Conservation (phyloP, 2,888 invertebrate genomes). For the Apodemia duryi region DNA sequence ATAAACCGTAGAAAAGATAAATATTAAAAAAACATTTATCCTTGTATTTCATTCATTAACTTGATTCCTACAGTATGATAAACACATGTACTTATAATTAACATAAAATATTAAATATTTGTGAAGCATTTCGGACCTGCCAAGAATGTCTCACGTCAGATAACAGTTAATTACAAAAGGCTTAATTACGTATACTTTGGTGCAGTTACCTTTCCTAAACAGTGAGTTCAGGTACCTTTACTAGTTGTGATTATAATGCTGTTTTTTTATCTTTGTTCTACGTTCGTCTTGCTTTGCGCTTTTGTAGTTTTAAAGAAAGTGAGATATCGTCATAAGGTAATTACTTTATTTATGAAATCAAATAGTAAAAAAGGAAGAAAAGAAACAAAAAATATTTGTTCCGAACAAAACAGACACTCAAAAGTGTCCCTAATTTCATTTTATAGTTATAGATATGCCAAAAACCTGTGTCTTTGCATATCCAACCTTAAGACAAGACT, state of each 20-base stretch:
- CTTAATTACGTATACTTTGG: slow-evolving; percentile 22
- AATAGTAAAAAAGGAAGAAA: too few species aligned
- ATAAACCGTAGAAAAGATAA: too few species aligned
- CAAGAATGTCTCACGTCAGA: slow-evolving; percentile 17
- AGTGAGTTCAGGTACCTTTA: slow-evolving; percentile 30
- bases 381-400: too few species aligned
- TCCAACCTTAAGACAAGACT: too few species aligned
- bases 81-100: slow-evolving; percentile 1
- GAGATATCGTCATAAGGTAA: slow-evolving; percentile 45
- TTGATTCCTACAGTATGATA: background rate
- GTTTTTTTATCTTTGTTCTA: slow-evolving; percentile 51
- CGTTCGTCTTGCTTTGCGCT: slow-evolving; percentile 47
- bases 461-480: too few species aligned
- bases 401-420: too few species aligned
- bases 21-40: slow-evolving; percentile 7
- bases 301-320: slow-evolving; percentile 48
- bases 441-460: too few species aligned
- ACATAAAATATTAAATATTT: slow-evolving; percentile 1
- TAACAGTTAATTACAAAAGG: slow-evolving; percentile 26
- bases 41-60: background rate
- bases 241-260: slow-evolving; percentile 43
- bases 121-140: slow-evolving; percentile 7
- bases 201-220: slow-evolving; percentile 36
- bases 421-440: too few species aligned
- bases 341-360: background rate